phyloP scores from a whole-genome alignment of 2,888 invertebrate species.

The Rotaria socialis region DNA sequence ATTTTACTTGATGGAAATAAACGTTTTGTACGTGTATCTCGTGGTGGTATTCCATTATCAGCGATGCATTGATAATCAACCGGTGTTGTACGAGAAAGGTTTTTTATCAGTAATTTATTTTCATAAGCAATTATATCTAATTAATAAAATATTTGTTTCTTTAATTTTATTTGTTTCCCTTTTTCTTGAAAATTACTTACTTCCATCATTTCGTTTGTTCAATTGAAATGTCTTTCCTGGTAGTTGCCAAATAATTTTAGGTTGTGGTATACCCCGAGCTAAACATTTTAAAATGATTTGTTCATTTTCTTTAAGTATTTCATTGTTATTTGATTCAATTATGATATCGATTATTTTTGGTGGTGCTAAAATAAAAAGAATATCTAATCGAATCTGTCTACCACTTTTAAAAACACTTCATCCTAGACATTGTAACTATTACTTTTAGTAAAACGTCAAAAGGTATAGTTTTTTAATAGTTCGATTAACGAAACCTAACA shows the following conservation, averaged over 20 bases:
- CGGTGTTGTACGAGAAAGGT: constrained; percentile 13
- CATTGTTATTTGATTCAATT: constrained; percentile 22
- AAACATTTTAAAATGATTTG: constrained; percentile 28
- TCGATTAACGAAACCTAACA: background rate
- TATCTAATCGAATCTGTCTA: background rate
- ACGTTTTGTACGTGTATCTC: constrained; percentile 12
- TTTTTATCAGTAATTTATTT: constrained; percentile 6
- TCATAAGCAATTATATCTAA: constrained; percentile 1
- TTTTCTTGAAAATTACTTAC: background rate
- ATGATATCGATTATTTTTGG: constrained; percentile 20
- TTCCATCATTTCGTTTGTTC: constrained; percentile 1
- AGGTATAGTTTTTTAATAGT: background rate
- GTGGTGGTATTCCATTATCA: constrained; percentile 31
- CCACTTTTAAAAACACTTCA: background rate
- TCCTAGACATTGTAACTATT: background rate
- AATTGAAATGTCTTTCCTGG: background rate
- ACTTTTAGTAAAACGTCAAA: background rate
- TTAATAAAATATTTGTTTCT: background rate
- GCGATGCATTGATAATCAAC: constrained; percentile 29
- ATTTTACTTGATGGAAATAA: constrained; percentile 23
- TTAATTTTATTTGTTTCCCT: background rate
- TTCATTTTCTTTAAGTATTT: background rate
- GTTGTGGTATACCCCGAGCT: background rate
- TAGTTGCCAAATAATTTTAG: background rate
- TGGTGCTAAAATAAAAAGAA: constrained; percentile 6